phyloP scores from a whole-genome alignment of 2,113 vertebrate genomes.

The Lagenorhynchus albirostris region DNA sequence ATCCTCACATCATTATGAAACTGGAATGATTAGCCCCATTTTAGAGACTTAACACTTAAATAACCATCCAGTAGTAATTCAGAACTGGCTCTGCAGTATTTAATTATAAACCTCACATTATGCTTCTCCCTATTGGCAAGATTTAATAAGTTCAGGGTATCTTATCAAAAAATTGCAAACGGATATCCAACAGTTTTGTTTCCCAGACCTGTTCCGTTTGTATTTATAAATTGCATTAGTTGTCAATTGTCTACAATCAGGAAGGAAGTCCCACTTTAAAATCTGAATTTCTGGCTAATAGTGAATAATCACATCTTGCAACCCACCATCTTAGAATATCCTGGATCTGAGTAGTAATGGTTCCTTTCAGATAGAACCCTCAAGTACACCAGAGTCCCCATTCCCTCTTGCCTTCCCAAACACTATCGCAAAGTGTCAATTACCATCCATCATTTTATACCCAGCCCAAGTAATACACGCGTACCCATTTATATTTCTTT shows the following conservation, averaged over 20 bases:
- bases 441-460: neutral
- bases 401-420: neutral
- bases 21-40: neutral
- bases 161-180: neutral
- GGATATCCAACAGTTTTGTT: neutral
- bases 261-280: neutral
- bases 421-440: neutral
- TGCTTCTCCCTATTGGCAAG: neutral
- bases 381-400: neutral
- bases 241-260: neutral
- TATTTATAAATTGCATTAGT: neutral
- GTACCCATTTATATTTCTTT: neutral
- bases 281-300: neutral
- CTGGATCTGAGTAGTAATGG: neutral
- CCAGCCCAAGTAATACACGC: neutral
- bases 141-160: neutral
- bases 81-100: neutral
- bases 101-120: neutral
- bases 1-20: neutral
- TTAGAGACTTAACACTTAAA: neutral
- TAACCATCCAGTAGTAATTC: neutral
- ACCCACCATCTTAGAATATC: neutral
- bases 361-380: neutral
- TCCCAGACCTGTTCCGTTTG: neutral
- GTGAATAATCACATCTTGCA: neutral